Base-by-base conservation (phyloP, 2,113 vertebrate species). In the Lates calcarifer region DNA sequence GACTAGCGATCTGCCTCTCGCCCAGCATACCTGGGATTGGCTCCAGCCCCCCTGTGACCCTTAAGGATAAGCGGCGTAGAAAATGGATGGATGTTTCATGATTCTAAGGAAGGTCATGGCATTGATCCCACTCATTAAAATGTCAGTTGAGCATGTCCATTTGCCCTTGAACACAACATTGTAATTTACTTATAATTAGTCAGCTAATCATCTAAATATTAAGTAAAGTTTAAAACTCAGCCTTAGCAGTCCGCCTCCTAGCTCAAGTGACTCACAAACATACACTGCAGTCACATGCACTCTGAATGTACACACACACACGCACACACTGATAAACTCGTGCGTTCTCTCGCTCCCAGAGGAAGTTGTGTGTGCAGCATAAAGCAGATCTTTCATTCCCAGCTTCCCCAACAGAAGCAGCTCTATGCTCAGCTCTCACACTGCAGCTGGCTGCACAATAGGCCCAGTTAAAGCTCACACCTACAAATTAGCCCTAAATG, bases 361-460 rank as follows among this genome's bases (percentile, higher is more conserved):
- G 88, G 91, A 94, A 93, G 87, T 90, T 39, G 4, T 85, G 87
- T 88, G 75, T 26, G 78, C 71, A 67, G 84, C 82, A 89, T 83
- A 88, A 95, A 85, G 60, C 86, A 41, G 56, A 79, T 82, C 91
- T 90, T 89, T 95, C 91, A 94, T 90, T 82, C 79, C 72, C 65
- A 17, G 66, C 60, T 70, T 74, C 71, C n/a, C 55, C 61, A 87
- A 93, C 93, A 95, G 91, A 91, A 86, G 81, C 73, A 18, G 77
- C 91, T 92, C 89, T 95, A 80, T 94, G 86, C 68, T 76, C 33
- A 0, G 41, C 45, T 63, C 82, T 84, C 80, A 73, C 57, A 31
- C 85, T 87, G 89, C 91, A 93, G 90, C 91, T 91, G 90, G 80
- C 62, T n/a, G 80, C 77, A 93, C 93, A 93, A 94, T 92, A 89